These are phyloP conservation scores for Atlantisia rogersi DNA, from an alignment of 2,113 vertebrate genomes.

Conservation along the genomic window DNA sequence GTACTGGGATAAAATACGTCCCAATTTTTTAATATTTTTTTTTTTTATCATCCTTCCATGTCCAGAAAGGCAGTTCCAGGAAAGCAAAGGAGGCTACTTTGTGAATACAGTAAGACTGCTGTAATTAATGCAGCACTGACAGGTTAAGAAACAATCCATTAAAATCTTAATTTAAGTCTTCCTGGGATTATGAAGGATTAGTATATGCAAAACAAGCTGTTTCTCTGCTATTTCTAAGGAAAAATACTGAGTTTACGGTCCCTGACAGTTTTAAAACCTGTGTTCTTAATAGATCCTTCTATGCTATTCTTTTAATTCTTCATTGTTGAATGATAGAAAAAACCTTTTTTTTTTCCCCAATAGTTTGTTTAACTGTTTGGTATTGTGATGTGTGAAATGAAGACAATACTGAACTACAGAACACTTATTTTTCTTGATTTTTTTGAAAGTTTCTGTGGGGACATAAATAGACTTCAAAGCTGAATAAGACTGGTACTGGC, in stretches of 20 bases:
- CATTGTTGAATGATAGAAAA: not conserved
- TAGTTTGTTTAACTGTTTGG: not conserved
- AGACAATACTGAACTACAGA: not conserved
- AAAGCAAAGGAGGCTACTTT: not conserved
- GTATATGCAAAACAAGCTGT: not conserved
- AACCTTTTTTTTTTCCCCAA: not conserved
- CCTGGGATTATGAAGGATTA: not conserved
- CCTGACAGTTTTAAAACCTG: not conserved
- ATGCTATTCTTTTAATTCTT: not conserved
- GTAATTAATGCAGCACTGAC: not conserved
- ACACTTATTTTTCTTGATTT: not conserved
- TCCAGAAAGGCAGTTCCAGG: not conserved
- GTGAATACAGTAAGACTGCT: not conserved
- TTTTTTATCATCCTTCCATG: too few relatives aligned
- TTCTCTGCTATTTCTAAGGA: not conserved
- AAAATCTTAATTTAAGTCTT: not conserved
- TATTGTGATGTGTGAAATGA: not conserved
- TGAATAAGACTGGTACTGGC: not conserved
- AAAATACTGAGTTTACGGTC: not conserved
- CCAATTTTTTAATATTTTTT: too few relatives aligned
- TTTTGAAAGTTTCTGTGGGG: not conserved
- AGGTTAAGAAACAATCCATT: not conserved
- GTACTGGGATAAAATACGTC: not conserved
- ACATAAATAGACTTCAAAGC: constrained; percentile 35
- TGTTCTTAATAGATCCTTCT: not conserved